Conservation (phyloP, 2,888 invertebrate genomes). For the Melitaea athalia region DNA sequence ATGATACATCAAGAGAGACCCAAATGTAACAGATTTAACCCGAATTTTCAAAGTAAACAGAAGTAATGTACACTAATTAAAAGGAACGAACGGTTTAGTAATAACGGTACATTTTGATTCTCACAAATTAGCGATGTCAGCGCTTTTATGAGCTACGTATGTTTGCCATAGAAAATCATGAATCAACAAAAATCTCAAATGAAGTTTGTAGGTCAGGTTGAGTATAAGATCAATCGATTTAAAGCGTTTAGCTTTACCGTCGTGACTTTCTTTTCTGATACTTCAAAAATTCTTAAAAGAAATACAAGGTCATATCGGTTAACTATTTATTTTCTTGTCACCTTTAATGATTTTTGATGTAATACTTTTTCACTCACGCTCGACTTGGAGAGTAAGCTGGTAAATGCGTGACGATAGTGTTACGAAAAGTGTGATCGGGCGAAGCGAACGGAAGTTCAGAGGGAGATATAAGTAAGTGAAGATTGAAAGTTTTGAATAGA, state of each 20-base stretch:
- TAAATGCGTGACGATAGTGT: no score
- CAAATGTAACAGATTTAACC: not conserved
- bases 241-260: slow-evolving; percentile 17
- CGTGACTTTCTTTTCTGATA: slow-evolving; percentile 23
- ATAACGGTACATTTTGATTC: not conserved
- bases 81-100: not conserved
- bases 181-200: slow-evolving; percentile 24
- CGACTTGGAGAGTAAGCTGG: no score
- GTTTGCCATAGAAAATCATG: slow-evolving; percentile 23
- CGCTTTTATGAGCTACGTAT: slow-evolving; percentile 2
- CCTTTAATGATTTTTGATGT: not conserved
- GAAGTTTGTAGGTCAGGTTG: slow-evolving; percentile 31
- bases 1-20: not conserved
- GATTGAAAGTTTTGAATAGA: no score
- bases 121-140: not conserved
- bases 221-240: slow-evolving; percentile 31
- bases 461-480: no score
- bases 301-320: not conserved
- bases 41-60: not conserved
- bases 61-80: slow-evolving; percentile 1
- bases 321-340: not conserved
- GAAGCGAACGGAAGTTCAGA: no score
- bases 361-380: no score
- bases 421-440: no score
- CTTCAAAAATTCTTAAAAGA: not conserved